Base-by-base conservation (phyloP, 2,888 invertebrate genomes). In the Hermaeophaga mercurialis region DNA sequence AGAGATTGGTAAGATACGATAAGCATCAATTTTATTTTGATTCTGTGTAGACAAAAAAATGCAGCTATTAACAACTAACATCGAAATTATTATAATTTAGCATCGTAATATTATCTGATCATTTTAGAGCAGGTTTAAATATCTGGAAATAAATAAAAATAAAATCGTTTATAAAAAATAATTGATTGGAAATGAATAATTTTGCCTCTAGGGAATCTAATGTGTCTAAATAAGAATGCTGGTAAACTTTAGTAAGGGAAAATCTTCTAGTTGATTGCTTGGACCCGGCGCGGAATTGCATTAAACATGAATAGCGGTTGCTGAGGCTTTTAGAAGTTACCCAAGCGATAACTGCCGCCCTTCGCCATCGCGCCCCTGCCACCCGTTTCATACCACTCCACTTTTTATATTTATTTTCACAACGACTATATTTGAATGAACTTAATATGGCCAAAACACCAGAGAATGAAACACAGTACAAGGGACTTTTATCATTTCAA, bases 231-330 rank as follows among this genome's bases (percentile, higher is more conserved):
- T 50, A 41, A 31, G 31, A 41, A 41, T 28, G 31, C 12, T 31
- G 41, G 41, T 41, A 50, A 50, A 52, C 33, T 43, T 52, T 43
- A 22, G 39, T 22, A 17, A 43, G 15, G 36, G 52, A 59, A 60
- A 64, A 63, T 71, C 70, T 72, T 72, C 70, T 68, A 65, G 71
- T 54, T 70, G 72, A 71, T 69, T 70, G 70, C 68, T 67, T 66
- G 61, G 67, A 59, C 70, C 41, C 41, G 65, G 61, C 18, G 36
- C 60, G 65, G 69, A 71, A 68, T 71, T 75, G 75, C 75, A 75
- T 75, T 75, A 75, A 73, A 76, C 75, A 76, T 74, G 74, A 75
- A 75, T 73, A 73, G 73, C 69, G 71, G 71, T 66, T 66, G 70
- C 66, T 63, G 63, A 73, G 5, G 44, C 74, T 75, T 75, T 75